These are phyloP conservation scores for Gyps fulvus DNA, from an alignment of 2,113 vertebrate species.

Conservation along the genomic window DNA sequence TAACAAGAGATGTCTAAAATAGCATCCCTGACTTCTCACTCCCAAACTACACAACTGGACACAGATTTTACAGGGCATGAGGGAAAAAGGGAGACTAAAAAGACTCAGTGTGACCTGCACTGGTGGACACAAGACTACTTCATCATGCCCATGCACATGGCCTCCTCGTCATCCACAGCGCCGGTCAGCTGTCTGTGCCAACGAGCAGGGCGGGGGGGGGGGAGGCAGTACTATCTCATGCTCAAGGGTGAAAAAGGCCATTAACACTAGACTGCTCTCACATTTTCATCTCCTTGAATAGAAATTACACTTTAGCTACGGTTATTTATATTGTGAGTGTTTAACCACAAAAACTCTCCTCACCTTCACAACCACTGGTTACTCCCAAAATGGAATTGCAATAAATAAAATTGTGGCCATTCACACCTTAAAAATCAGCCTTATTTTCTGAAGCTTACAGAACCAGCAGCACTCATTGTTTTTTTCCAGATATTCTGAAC, in stretches of 20 bases:
- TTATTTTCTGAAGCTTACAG: neutral
- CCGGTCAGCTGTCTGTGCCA: neutral
- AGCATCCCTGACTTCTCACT: neutral
- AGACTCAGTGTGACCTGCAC: neutral
- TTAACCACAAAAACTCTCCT: conserved; percentile 21
- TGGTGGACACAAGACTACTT: neutral
- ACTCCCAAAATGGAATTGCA: neutral
- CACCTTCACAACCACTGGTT: neutral
- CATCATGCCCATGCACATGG: neutral
- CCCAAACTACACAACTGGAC: neutral
- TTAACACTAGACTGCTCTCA: neutral
- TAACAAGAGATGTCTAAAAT: neutral
- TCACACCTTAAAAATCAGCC: neutral
- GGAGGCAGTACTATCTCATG: neutral
- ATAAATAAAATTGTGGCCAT: neutral
- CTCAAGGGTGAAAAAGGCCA: neutral
- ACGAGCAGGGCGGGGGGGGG: too few species aligned
- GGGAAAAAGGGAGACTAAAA: neutral
- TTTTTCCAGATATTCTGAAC: neutral
- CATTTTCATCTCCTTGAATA: neutral
- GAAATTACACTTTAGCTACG: conserved; percentile 33
- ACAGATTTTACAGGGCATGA: neutral
- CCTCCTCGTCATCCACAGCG: neutral
- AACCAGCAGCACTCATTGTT: neutral
- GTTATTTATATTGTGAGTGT: conserved; percentile 14